phyloP scores from a whole-genome alignment of 2,888 invertebrate species.

The Leptinotarsa tumamoca region DNA sequence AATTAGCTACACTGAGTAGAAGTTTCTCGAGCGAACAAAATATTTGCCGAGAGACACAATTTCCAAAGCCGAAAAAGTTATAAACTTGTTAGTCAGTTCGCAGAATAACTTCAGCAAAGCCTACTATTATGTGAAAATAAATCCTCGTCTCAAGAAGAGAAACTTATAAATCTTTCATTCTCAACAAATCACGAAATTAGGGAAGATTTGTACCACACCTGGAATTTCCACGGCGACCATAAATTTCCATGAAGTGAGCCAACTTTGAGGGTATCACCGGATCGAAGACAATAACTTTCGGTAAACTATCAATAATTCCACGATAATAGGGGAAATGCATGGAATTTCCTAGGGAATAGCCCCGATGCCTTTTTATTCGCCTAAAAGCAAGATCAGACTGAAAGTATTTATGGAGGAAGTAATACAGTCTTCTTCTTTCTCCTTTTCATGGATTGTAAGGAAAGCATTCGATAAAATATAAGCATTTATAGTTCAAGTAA shows the following conservation, averaged over 20 bases:
- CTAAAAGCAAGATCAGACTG: background rate
- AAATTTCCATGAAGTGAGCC: constrained; percentile 35
- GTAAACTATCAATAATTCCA: constrained; percentile 19
- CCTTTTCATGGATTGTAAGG: no score
- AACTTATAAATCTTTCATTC: constrained; percentile 45
- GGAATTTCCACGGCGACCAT: constrained; percentile 42
- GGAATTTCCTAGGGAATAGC: constrained; percentile 5
- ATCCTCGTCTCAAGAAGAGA: constrained; percentile 34
- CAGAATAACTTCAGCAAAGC: constrained; percentile 22
- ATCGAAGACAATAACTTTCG: constrained; percentile 24
- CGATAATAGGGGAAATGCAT: constrained; percentile 11
- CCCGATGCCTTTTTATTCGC: background rate
- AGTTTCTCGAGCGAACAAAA: background rate
- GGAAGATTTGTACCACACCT: constrained; percentile 45
- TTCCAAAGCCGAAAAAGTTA: constrained; percentile 19
- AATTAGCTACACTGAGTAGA: constrained; percentile 1
- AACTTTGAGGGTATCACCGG: constrained; percentile 29
- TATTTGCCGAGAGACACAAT: constrained; percentile 4
- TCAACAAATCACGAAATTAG: constrained; percentile 46
- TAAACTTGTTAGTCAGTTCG: constrained; percentile 16
- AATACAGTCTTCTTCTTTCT: background rate
- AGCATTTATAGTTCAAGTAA: no score
- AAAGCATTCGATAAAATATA: no score
- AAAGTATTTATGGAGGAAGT: background rate
- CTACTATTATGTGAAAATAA: constrained; percentile 43